phyloP scores from a whole-genome alignment of 2,113 vertebrate species.

The Lophotis ruficrista region DNA sequence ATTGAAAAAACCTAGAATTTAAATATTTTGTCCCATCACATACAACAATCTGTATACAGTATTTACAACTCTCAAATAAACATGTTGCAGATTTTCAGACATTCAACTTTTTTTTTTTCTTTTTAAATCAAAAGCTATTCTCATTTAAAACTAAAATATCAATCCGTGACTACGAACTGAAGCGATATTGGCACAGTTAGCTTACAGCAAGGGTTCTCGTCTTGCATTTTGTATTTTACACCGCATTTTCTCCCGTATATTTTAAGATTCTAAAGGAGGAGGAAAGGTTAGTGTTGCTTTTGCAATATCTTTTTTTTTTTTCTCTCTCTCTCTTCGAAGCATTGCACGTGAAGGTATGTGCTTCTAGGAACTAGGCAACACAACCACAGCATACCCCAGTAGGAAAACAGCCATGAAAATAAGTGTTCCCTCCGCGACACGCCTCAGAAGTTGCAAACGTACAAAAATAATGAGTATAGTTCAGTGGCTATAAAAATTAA shows the following conservation, averaged over 20 bases:
- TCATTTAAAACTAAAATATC: constrained; percentile 15
- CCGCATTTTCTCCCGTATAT: background rate
- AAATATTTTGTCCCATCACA: constrained; percentile 79
- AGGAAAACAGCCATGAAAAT: constrained; percentile 44
- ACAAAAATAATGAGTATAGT: constrained; percentile 80
- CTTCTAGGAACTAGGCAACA: constrained; percentile 13
- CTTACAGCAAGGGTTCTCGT: constrained; percentile 51
- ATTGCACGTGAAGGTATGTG: background rate
- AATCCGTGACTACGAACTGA: constrained; percentile 33
- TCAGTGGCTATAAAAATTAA: constrained; percentile 77
- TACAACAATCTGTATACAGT: constrained; percentile 79
- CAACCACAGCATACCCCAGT: constrained; percentile 5
- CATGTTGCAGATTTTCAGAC: constrained; percentile 70
- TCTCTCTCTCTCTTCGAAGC: background rate
- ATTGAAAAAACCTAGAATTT: constrained; percentile 74
- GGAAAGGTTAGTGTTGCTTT: background rate
- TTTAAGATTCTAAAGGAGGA: background rate
- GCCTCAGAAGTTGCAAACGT: constrained; percentile 51
- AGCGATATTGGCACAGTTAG: constrained; percentile 65
- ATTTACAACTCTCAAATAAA: constrained; percentile 84
- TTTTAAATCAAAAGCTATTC: constrained; percentile 43
- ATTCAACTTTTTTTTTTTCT: constrained; percentile 47
- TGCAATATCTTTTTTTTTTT: background rate
- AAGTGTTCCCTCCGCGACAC: background rate
- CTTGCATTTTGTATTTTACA: background rate